Base-by-base conservation (phyloP, 1,140 invertebrate species). In the Bactericera cockerelli region DNA sequence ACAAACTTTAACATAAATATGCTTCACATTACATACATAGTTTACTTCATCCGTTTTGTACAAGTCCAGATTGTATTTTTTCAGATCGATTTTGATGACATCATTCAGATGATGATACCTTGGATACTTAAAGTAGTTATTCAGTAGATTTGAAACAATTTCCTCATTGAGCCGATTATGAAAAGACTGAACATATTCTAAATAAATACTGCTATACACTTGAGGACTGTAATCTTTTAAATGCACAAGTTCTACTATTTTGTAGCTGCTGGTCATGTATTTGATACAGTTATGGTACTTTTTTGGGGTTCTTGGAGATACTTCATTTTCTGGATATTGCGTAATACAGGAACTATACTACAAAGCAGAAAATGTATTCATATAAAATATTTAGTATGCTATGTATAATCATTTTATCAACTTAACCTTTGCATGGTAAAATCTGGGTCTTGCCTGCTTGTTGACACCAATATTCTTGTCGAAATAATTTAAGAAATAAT, bases 1-100 rank as follows among this genome's bases (percentile, higher is more conserved):
- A 57, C 60, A 61, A 24, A 61, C 55, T 26, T 58, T 57, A 21
- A 61, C 57, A 49, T 61, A 61, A 4, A 58, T 13, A 22, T 21
- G 16, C 13, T 39, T 56, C 13, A 53, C 49, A 21, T 61, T 42
- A 1, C 25, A 19, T n/a, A 49, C 6, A 49, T 49, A 49, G 19
- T 49, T 49, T 4, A 22, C 42, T 24, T 26, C 42, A 26, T 16
- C 36, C 31, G 11, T 13, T 22, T 58, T 24, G n/a, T 26, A 57
- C 16, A 31, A 42, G 39, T 57, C 36, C 22, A 26, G 26, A 19
- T 49, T 49, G 28, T 55, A 49, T 33, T 58, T 58, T 14, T 28
- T 33, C 14, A 57, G 24, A 26, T 58, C 2, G 26, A 61, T 56
- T 16, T 56, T 28, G 16, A 61, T 33, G 21, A 59, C 21, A 57